A percentile compares a stretch with the other conserved stretches of the same genome.
phyloP scores from a whole-genome alignment of 2,888 invertebrate genomes.

The Girardia tigrina region DNA sequence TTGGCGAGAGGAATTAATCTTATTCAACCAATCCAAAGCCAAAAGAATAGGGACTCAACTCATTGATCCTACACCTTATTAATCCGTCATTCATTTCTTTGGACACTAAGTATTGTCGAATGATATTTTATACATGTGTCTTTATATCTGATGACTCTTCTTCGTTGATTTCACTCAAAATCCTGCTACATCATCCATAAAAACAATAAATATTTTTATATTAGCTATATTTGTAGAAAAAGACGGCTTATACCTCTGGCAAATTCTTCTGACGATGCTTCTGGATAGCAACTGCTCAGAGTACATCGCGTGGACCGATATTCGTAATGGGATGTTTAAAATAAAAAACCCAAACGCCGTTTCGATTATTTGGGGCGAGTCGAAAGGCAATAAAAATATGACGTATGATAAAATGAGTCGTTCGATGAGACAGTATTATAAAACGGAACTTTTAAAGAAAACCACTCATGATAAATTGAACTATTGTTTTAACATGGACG shows the following conservation, averaged over 20 bases:
- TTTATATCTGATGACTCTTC: too few species aligned
- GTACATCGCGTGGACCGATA: conserved; percentile 19
- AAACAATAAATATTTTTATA: too few species aligned
- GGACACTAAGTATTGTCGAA: too few species aligned
- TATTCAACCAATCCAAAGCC: too few species aligned
- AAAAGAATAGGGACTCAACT: too few species aligned
- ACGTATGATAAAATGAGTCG: conserved; percentile 30
- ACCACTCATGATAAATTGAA: conserved; percentile 11
- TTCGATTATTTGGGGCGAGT: conserved; percentile 27
- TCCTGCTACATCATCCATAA: too few species aligned
- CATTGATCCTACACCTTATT: too few species aligned
- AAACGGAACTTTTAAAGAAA: conserved; percentile 17
- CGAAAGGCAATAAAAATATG: conserved; percentile 26
- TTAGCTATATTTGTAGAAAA: background rate
- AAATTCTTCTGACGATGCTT: background rate
- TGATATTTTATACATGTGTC: too few species aligned
- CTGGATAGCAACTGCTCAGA: background rate
- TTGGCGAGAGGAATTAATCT: too few species aligned
- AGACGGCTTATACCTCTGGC: conserved; percentile 30
- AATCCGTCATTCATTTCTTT: too few species aligned
- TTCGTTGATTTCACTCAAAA: too few species aligned
- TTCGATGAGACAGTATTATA: conserved; percentile 31
- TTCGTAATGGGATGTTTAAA: background rate
- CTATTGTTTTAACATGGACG: conserved; percentile 19
- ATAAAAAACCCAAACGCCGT: conserved; percentile 7